Percentiles rank a stretch among this genome's conserved stretches.
Evolutionary conservation across 2,888 invertebrate species (phyloP).

Genomic region (Uropetala carovei): DNA sequence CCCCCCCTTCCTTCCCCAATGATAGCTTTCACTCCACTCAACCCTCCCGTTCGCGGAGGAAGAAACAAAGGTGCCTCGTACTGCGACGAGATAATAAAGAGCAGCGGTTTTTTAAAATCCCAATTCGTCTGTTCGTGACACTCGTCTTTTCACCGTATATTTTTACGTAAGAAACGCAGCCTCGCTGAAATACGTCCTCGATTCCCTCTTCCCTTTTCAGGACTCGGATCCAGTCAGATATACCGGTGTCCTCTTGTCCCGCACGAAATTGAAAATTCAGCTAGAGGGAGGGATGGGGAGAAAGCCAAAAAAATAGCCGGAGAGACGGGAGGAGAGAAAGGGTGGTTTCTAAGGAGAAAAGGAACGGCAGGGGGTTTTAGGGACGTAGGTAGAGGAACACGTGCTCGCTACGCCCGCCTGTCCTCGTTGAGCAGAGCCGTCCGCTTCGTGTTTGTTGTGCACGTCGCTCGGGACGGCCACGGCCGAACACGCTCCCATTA

Average conservation of each 20-base stretch:
- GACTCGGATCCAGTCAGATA: not conserved
- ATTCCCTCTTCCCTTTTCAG: not conserved
- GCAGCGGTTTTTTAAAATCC: not conserved
- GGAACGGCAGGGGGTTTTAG: not conserved
- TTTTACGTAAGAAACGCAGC: not conserved
- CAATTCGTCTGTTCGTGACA: constrained; percentile 24
- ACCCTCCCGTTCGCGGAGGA: not conserved
- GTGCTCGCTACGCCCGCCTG: not conserved
- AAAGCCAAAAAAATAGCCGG: not conserved
- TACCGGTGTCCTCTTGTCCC: not conserved
- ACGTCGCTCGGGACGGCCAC: not conserved
- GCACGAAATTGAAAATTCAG: not conserved
- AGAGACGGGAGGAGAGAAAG: not conserved
- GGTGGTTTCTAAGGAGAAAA: not conserved
- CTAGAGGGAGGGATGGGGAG: no score
- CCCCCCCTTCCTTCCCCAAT: no score
- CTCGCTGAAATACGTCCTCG: not conserved
- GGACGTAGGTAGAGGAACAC: not conserved
- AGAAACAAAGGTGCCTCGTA: not conserved
- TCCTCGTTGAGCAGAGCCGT: not conserved
- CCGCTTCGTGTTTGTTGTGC: not conserved
- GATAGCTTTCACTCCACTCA: not conserved
- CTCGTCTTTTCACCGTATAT: not conserved
- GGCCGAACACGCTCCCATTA: constrained; percentile 9
- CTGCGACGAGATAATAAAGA: not conserved